Percentiles rank a stretch among this genome's conserved stretches.
Conservation (phyloP, 2,113 vertebrate species). For the Pelmatolapia mariae region DNA sequence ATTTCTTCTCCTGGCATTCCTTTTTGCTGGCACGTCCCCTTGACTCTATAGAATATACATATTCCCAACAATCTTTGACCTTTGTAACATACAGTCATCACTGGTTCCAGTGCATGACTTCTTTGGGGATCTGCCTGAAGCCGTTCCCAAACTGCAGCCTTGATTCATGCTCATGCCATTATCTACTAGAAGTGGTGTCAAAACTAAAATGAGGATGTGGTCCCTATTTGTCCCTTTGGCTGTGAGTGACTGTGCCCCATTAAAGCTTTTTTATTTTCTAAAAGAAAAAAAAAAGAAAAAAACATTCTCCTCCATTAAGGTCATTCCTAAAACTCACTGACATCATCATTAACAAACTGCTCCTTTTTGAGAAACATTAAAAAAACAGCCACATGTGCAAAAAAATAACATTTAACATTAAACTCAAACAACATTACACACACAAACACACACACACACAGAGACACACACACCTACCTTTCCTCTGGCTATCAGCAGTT, state of each 20-base stretch:
- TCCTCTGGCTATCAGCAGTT: constrained; percentile 27
- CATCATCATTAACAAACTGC: constrained; percentile 40
- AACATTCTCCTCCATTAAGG: constrained; percentile 6
- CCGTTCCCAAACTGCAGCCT: neutral
- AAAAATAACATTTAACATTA: constrained; percentile 37
- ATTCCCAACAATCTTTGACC: neutral
- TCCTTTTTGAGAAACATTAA: constrained; percentile 10
- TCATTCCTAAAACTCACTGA: constrained; percentile 22
- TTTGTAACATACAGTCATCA: neutral
- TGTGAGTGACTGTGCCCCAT: neutral
- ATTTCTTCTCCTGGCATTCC: neutral
- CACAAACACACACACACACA: neutral
- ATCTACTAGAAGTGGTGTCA: neutral
- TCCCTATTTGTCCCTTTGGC: neutral
- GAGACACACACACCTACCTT: neutral
- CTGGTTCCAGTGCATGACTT: neutral
- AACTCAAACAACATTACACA: constrained; percentile 7
- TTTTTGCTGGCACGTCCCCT: neutral
- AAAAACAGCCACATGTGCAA: constrained; percentile 16
- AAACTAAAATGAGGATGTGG: neutral
- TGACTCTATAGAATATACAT: neutral
- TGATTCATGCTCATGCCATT: neutral
- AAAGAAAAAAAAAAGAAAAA: neutral
- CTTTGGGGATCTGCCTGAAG: neutral
- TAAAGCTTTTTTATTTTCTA: neutral